Conservation (phyloP, 1,140 invertebrate species). For the Solen grandis region DNA sequence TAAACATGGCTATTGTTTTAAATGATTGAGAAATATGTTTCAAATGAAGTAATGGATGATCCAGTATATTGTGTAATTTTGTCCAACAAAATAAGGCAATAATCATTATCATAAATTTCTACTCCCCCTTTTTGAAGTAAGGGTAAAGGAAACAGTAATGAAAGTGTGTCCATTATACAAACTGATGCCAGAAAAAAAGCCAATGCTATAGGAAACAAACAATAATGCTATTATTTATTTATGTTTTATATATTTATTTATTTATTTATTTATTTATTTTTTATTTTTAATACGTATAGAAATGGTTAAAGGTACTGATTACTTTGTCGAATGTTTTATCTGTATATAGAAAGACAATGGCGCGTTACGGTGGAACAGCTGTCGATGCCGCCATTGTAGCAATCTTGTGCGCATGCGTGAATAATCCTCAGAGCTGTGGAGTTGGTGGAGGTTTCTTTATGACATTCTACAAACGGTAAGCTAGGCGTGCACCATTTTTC, state of each 20-base stretch:
- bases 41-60: too few relatives aligned
- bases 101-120: background rate
- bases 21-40: background rate
- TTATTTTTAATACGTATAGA: too few relatives aligned
- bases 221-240: background rate
- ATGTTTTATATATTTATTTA: background rate
- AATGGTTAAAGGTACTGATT: background rate
- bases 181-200: background rate
- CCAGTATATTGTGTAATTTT: background rate
- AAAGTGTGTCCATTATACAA: too few relatives aligned
- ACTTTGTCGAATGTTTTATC: background rate
- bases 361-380: constrained; percentile 87
- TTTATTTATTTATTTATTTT: too few relatives aligned
- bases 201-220: background rate
- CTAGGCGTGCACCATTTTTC: background rate
- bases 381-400: constrained; percentile 92
- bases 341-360: constrained; percentile 64
- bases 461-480: constrained; percentile 87
- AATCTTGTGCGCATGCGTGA: constrained; percentile 91
- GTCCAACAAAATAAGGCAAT: background rate
- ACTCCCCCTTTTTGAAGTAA: background rate
- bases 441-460: constrained; percentile 94
- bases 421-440: constrained; percentile 92
- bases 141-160: background rate
- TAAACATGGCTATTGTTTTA: background rate